Evolutionary conservation across 2,888 invertebrate genomes (phyloP).

Genomic region (Atethmia centrago): DNA sequence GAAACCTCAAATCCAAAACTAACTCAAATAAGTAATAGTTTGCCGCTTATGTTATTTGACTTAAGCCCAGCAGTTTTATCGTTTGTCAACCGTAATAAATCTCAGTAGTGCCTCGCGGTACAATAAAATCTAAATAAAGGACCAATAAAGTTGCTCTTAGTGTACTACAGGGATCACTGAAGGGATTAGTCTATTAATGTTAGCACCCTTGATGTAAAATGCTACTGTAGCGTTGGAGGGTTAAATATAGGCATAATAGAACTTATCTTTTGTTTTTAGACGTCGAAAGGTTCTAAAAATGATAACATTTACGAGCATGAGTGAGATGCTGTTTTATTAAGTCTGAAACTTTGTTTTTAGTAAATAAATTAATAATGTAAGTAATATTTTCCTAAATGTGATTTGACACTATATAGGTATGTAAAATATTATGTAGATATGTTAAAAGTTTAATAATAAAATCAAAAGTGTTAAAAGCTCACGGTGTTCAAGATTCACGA

Average conservation of each 20-base stretch:
- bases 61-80: constrained; percentile 32
- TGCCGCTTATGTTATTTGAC: constrained; percentile 13
- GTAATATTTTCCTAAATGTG: neutral
- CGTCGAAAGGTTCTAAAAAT: neutral
- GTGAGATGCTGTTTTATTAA: neutral
- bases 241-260: neutral
- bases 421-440: neutral
- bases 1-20: neutral
- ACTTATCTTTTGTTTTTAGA: neutral
- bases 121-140: constrained; percentile 63
- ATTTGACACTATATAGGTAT: neutral
- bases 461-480: neutral
- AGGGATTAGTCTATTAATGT: constrained; percentile 23
- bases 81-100: constrained; percentile 52
- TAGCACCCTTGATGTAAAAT: constrained; percentile 19
- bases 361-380: neutral
- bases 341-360: neutral
- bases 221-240: neutral
- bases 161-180: constrained; percentile 31
- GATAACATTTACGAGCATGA: too few relatives aligned
- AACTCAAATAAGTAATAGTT: constrained; percentile 7
- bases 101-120: constrained; percentile 1
- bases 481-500: neutral
- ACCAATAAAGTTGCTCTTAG: constrained; percentile 46
- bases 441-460: neutral